phyloP scores from a whole-genome alignment of 2,113 vertebrate species.

The Amia ocellicauda region DNA sequence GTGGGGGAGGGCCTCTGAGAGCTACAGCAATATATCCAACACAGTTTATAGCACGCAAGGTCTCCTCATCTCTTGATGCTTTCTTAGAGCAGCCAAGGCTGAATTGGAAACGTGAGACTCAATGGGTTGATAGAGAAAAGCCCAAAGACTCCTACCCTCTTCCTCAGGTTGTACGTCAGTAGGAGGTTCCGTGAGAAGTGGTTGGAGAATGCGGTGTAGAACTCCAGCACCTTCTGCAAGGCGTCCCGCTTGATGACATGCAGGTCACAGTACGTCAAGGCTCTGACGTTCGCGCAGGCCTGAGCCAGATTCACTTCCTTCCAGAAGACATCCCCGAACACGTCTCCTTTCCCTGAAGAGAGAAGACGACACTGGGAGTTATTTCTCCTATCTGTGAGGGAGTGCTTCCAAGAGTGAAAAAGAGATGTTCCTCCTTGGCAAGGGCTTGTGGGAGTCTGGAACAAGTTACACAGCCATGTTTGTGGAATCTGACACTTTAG shows the following conservation, averaged over 20 bases:
- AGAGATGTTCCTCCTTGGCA: not conserved
- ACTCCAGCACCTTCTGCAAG: constrained; percentile 93
- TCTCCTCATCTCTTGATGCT: not conserved
- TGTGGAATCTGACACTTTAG: no score
- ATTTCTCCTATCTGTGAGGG: no score
- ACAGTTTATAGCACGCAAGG: no score
- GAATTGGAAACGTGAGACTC: constrained; percentile 8
- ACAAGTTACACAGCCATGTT: no score
- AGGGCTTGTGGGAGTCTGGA: no score
- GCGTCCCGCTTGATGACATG: constrained; percentile 92
- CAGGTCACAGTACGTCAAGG: constrained; percentile 93
- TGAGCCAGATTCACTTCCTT: constrained; percentile 89
- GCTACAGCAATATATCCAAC: no score
- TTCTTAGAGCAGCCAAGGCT: not conserved
- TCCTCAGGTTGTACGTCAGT: constrained; percentile 93
- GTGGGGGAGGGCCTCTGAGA: no score
- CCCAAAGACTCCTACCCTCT: constrained; percentile 86
- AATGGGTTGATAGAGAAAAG: no score
- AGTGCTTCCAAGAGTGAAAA: constrained; percentile 5
- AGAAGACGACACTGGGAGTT: constrained; percentile 24
- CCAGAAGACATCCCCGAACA: constrained; percentile 98
- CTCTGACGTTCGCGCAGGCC: constrained; percentile 90
- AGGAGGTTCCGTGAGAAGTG: constrained; percentile 92
- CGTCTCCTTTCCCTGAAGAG: constrained; percentile 86
- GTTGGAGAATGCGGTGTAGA: constrained; percentile 90